Conservation (phyloP, 2,113 vertebrate genomes). For the Pangasianodon gigas region DNA sequence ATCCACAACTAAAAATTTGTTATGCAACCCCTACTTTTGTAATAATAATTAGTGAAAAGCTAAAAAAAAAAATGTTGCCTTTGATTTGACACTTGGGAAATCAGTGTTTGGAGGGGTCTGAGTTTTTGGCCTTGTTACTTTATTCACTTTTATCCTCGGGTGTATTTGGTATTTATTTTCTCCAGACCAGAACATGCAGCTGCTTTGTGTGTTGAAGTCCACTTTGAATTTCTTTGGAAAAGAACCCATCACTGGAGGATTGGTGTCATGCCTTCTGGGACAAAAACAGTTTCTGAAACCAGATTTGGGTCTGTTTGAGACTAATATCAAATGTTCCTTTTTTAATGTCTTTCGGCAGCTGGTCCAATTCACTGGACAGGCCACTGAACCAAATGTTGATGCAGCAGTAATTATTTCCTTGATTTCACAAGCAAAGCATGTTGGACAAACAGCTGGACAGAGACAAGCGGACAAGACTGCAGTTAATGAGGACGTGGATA, state of each 20-base stretch:
- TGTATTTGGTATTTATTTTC: neutral
- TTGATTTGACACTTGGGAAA: constrained; percentile 11
- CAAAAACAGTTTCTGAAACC: constrained; percentile 25
- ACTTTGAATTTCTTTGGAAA: constrained; percentile 28
- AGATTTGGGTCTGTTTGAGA: neutral
- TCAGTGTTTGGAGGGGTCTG: neutral
- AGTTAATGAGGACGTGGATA: neutral
- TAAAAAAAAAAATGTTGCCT: neutral
- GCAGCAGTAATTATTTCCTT: neutral
- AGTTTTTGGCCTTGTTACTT: neutral
- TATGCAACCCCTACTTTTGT: neutral
- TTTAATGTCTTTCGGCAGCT: constrained; percentile 4
- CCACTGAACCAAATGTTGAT: neutral
- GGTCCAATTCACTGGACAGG: neutral
- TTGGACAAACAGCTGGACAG: neutral
- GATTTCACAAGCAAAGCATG: constrained; percentile 3
- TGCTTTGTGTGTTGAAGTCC: neutral
- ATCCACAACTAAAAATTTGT: neutral
- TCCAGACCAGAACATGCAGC: constrained; percentile 13
- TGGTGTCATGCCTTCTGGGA: constrained; percentile 31
- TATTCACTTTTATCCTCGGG: neutral
- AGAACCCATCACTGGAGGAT: constrained; percentile 1
- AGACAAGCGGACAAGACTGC: neutral
- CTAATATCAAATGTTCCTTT: constrained; percentile 1
- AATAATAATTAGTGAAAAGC: neutral